A percentile compares a stretch with the other conserved stretches of the same genome.
Evolutionary conservation across 2,113 vertebrate genomes (phyloP).

Genomic region (Aphyosemion australe): DNA sequence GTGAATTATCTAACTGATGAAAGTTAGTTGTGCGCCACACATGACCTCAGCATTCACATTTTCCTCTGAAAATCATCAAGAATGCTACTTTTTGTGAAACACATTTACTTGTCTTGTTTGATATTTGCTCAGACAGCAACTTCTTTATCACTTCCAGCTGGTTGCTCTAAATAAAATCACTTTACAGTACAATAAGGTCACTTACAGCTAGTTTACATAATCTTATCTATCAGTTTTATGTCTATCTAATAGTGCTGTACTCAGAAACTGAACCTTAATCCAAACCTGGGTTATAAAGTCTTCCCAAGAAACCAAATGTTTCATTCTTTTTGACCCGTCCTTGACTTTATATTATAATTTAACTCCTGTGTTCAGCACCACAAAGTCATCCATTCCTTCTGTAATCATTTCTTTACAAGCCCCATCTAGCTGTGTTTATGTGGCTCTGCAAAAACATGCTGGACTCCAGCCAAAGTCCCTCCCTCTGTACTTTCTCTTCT

Average conservation of each 20-base stretch:
- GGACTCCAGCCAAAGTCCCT: slow-evolving; percentile 16
- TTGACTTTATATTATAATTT: not conserved
- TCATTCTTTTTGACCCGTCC: not conserved
- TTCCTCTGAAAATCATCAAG: no score
- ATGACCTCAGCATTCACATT: no score
- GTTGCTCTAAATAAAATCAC: not conserved
- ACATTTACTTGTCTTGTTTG: not conserved
- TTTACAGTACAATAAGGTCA: slow-evolving; percentile 7
- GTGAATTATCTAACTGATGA: no score
- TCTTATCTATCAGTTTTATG: not conserved
- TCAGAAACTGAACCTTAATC: not conserved
- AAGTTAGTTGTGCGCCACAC: no score
- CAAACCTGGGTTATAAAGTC: not conserved
- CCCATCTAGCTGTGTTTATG: slow-evolving; percentile 6
- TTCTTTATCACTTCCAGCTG: not conserved
- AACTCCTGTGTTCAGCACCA: not conserved
- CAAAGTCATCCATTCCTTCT: not conserved
- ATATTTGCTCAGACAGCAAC: not conserved
- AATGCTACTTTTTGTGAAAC: not conserved
- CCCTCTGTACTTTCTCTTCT: slow-evolving; percentile 38
- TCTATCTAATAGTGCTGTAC: not conserved
- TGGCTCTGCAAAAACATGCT: slow-evolving; percentile 11
- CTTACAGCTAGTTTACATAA: slow-evolving; percentile 12
- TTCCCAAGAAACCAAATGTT: not conserved
- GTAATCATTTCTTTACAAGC: not conserved